Percentiles rank a stretch among this genome's conserved stretches.
phyloP scores from a whole-genome alignment of 2,113 vertebrate species.

The Muntiacus muntjak region DNA sequence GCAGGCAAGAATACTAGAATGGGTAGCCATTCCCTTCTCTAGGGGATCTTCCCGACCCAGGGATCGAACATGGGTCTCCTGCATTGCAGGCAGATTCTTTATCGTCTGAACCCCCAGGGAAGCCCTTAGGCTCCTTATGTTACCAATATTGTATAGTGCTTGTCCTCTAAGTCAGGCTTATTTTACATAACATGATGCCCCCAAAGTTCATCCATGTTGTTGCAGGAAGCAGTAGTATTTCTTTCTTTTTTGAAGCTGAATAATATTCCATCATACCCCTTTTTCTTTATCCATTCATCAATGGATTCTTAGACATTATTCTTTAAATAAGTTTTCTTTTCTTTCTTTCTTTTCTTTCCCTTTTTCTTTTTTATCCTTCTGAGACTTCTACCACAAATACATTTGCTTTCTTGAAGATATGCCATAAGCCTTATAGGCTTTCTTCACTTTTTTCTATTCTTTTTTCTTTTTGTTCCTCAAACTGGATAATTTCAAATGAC shows the following conservation, averaged over 20 bases:
- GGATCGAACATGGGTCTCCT: neutral
- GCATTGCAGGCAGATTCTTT: neutral
- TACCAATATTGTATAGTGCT: neutral
- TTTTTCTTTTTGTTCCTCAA: neutral
- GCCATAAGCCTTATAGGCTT: neutral
- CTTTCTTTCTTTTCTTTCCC: neutral
- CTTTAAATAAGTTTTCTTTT: neutral
- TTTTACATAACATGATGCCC: neutral
- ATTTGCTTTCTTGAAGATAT: neutral
- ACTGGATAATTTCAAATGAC: neutral
- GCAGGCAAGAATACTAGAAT: neutral
- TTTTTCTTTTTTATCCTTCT: neutral
- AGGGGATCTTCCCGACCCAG: neutral
- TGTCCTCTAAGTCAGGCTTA: neutral
- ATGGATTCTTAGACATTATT: neutral
- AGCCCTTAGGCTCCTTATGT: neutral
- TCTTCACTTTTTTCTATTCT: neutral
- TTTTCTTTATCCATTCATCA: neutral
- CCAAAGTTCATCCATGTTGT: neutral
- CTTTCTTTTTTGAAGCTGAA: neutral
- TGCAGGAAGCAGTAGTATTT: neutral
- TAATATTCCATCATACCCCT: neutral
- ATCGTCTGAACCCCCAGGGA: neutral
- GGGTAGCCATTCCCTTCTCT: neutral
- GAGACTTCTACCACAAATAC: neutral